These are phyloP conservation scores for Echeneis naucrates DNA, from an alignment of 2,797 vertebrate species.

Conservation along the genomic window DNA sequence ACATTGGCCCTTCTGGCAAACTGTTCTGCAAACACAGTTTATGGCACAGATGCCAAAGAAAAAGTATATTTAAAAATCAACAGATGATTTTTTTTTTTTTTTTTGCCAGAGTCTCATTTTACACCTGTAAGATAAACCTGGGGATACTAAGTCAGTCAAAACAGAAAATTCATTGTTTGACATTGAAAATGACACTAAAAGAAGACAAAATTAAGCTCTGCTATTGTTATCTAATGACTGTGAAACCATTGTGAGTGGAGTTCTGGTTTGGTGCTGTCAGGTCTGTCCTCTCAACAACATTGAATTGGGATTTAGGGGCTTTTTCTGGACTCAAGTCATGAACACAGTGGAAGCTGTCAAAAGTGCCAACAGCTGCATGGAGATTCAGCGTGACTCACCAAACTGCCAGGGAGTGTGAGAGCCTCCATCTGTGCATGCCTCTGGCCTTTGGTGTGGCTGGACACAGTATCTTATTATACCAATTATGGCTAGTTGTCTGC, in stretches of 20 bases:
- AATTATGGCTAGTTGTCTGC: neutral
- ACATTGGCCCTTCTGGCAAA: slow-evolving; percentile 14
- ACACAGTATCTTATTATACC: slow-evolving; percentile 6
- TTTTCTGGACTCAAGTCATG: slow-evolving; percentile 64
- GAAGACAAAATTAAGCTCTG: slow-evolving; percentile 24
- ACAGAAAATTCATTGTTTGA: slow-evolving; percentile 20
- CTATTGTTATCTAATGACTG: slow-evolving; percentile 53
- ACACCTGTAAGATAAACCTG: slow-evolving; percentile 21
- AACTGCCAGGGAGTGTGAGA: slow-evolving; percentile 34
- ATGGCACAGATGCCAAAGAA: slow-evolving; percentile 7
- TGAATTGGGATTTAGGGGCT: slow-evolving; percentile 52
- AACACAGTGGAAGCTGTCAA: slow-evolving; percentile 67
- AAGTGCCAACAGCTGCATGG: slow-evolving; percentile 64
- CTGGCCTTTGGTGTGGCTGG: slow-evolving; percentile 39
- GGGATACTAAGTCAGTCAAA: slow-evolving; percentile 17
- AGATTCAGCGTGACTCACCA: slow-evolving; percentile 50
- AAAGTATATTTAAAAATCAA: slow-evolving; percentile 2
- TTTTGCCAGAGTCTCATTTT: slow-evolving; percentile 9
- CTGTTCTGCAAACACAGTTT: slow-evolving; percentile 8
- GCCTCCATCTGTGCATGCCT: slow-evolving; percentile 34
- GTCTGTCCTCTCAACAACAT: slow-evolving; percentile 47
- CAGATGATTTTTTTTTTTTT: neutral
- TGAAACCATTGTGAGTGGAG: slow-evolving; percentile 37
- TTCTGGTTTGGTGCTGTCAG: slow-evolving; percentile 51
- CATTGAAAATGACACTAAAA: slow-evolving; percentile 1